Evolutionary conservation across 2,888 invertebrate species (phyloP).

Genomic region (Hartigia nigra): DNA sequence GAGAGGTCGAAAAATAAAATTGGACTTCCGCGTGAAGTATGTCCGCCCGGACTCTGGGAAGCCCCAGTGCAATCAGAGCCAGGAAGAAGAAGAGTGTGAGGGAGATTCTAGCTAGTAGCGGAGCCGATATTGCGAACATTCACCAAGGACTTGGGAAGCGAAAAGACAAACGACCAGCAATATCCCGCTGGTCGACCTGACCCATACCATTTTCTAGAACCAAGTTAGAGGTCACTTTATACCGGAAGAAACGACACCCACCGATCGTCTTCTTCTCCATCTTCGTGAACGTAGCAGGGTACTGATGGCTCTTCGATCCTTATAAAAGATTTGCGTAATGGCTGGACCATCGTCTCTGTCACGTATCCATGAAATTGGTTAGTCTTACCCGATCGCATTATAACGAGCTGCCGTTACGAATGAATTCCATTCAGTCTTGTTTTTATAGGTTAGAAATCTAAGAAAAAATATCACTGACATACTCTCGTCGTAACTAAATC

Average conservation of each 20-base stretch:
- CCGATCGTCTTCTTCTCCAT: neutral
- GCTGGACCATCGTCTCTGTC: neutral
- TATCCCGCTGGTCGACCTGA: slow-evolving; percentile 27
- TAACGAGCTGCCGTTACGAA: neutral
- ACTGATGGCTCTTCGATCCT: neutral
- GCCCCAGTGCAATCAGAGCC: slow-evolving; percentile 34
- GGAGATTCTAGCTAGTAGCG: slow-evolving; percentile 21
- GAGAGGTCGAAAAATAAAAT: slow-evolving; percentile 32
- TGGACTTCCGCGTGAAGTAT: slow-evolving; percentile 30
- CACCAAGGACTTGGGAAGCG: slow-evolving; percentile 18
- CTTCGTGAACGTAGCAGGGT: neutral
- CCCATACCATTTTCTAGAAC: slow-evolving; percentile 11
- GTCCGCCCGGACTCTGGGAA: slow-evolving; percentile 28
- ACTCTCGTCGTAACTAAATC: neutral
- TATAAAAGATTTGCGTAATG: neutral
- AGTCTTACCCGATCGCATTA: neutral
- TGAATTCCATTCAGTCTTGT: neutral
- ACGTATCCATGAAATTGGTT: neutral
- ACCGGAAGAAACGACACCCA: slow-evolving; percentile 25
- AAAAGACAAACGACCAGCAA: slow-evolving; percentile 36
- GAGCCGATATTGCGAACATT: slow-evolving; percentile 29
- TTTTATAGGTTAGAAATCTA: neutral
- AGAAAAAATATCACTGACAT: neutral
- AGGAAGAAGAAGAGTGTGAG: slow-evolving; percentile 12
- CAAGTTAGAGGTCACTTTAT: slow-evolving; percentile 25